Percentiles rank a stretch among this genome's conserved stretches.
Conservation (phyloP, 1,140 invertebrate species). For the Bombus cullumanus region DNA sequence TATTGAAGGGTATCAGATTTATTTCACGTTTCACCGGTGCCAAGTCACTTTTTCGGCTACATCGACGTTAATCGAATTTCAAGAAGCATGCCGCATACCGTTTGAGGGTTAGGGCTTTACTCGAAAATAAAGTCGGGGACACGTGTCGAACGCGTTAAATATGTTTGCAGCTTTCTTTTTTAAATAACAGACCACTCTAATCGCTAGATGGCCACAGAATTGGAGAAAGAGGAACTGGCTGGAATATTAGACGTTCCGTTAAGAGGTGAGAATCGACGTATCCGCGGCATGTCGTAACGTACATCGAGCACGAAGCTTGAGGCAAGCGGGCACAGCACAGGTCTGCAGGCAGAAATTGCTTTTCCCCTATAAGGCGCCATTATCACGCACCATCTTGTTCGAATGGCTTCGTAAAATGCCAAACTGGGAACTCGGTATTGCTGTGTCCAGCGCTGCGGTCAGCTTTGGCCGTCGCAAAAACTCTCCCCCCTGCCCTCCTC, state of each 20-base stretch:
- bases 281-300: constrained; percentile 66
- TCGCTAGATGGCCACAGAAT: neutral
- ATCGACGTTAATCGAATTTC: constrained; percentile 4
- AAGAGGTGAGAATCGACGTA: constrained; percentile 74
- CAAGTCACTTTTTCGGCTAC: neutral
- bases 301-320: constrained; percentile 47
- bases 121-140: too few species aligned
- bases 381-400: constrained; percentile 81
- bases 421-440: constrained; percentile 72
- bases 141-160: too few species aligned
- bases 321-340: constrained; percentile 32
- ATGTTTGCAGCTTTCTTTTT: too few species aligned
- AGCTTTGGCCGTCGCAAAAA: constrained; percentile 69
- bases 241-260: constrained; percentile 72
- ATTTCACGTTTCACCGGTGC: constrained; percentile 31
- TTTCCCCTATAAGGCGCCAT: constrained; percentile 80
- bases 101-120: too few species aligned
- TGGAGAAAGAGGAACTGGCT: constrained; percentile 10
- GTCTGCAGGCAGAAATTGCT: constrained; percentile 78
- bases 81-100: too few species aligned
- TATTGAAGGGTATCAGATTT: constrained; percentile 62
- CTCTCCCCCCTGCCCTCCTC: constrained; percentile 24
- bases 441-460: constrained; percentile 77
- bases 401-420: constrained; percentile 80
- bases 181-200: constrained; percentile 3